Evolutionary conservation across 2,113 vertebrate genomes (phyloP).

Genomic region (Synodontis membranacea): DNA sequence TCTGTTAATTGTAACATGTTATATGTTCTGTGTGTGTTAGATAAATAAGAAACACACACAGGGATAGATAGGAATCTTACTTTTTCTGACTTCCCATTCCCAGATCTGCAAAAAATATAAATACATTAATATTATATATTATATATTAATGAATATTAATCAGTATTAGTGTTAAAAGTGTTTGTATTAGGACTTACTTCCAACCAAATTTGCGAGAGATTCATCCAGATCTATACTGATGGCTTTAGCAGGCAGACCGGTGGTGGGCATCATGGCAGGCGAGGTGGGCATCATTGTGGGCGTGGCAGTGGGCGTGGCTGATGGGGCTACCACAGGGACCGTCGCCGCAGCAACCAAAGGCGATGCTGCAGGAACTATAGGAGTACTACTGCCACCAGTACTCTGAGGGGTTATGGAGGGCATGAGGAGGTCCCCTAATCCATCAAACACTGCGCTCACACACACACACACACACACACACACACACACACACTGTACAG

Average conservation of each 20-base stretch:
- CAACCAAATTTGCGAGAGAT: conserved; percentile 92
- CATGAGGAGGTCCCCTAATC: conserved; percentile 96
- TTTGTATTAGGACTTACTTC: conserved; percentile 77
- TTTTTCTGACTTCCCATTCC: conserved; percentile 89
- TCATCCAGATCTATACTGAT: conserved; percentile 93
- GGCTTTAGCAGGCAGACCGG: conserved; percentile 78
- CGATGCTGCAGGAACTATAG: conserved; percentile 39
- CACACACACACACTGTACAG: neutral
- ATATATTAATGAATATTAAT: neutral
- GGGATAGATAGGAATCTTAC: conserved; percentile 73
- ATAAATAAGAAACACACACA: conserved; percentile 5
- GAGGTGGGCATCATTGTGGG: neutral
- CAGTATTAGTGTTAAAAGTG: neutral
- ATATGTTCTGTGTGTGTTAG: neutral
- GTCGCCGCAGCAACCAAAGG: conserved; percentile 1
- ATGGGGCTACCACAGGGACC: conserved; percentile 1
- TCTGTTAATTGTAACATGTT: neutral
- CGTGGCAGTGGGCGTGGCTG: conserved; percentile 26
- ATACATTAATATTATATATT: neutral
- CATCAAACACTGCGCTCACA: conserved; percentile 83
- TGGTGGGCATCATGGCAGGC: conserved; percentile 48
- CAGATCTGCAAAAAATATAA: conserved; percentile 80
- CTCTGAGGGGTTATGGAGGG: conserved; percentile 90
- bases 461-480: conserved; percentile 10
- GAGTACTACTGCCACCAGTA: conserved; percentile 74